Percentiles rank a stretch among this genome's conserved stretches.
Conservation (phyloP, 2,888 invertebrate species). For the Mayetiola destructor region DNA sequence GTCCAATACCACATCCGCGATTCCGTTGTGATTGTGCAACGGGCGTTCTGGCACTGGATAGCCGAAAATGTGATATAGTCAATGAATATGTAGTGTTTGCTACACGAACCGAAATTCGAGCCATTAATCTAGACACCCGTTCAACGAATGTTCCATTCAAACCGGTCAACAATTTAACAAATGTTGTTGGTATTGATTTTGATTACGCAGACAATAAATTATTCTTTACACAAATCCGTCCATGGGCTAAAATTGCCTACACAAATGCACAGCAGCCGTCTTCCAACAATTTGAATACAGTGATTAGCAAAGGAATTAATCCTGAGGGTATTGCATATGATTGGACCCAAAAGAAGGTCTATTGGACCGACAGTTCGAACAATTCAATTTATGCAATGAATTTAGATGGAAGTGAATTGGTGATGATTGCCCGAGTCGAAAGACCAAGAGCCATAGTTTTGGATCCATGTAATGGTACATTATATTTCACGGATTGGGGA, state of each 20-base stretch:
- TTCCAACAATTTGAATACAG: constrained; percentile 44
- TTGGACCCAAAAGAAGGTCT: constrained; percentile 94
- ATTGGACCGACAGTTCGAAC: constrained; percentile 94
- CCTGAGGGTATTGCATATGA: constrained; percentile 92
- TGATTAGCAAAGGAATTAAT: constrained; percentile 67
- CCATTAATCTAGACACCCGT: constrained; percentile 74
- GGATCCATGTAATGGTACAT: constrained; percentile 88
- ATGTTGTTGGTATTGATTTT: constrained; percentile 91
- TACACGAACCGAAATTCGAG: constrained; percentile 84
- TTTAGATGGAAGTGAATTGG: constrained; percentile 67
- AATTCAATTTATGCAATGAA: constrained; percentile 93
- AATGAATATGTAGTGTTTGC: constrained; percentile 87
- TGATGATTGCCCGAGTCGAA: constrained; percentile 86
- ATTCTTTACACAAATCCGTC: constrained; percentile 85
- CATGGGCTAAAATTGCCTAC: constrained; percentile 77
- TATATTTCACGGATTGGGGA: constrained; percentile 96
- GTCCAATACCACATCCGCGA: background rate
- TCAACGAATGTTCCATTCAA: constrained; percentile 72
- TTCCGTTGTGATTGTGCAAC: constrained; percentile 82
- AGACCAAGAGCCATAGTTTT: constrained; percentile 88
- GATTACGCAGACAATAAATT: constrained; percentile 78
- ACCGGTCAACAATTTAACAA: constrained; percentile 71
- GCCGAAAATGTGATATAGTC: constrained; percentile 63
- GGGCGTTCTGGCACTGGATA: constrained; percentile 53
- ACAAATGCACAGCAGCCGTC: constrained; percentile 58